These are phyloP conservation scores for Caenorhabditis becei DNA, from an alignment of 2,888 invertebrate species.

Conservation along the genomic window DNA sequence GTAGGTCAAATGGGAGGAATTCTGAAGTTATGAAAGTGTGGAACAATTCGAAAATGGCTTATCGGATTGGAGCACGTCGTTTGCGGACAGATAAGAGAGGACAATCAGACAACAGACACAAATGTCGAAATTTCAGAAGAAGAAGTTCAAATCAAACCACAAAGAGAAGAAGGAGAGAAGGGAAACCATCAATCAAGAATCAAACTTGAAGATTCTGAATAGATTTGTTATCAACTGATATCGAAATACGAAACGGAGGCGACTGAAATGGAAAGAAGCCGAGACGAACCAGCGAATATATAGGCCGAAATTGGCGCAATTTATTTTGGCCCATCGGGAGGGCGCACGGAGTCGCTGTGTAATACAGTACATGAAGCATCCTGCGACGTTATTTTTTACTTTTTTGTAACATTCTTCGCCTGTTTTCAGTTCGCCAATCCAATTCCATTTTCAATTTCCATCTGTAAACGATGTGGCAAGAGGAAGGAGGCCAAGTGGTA, in stretches of 20 bases:
- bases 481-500: slow-evolving; percentile 3
- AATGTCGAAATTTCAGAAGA: no score
- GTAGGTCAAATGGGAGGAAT: background rate
- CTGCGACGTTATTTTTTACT: slow-evolving; percentile 23
- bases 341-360: slow-evolving; percentile 10
- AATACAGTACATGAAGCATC: slow-evolving; percentile 31
- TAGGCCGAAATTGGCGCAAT: slow-evolving; percentile 54
- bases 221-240: background rate
- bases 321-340: slow-evolving; percentile 22
- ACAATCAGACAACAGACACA: no score
- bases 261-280: background rate
- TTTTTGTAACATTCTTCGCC: slow-evolving; percentile 53
- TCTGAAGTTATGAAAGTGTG: no score
- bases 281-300: slow-evolving; percentile 33
- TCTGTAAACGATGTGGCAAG: background rate
- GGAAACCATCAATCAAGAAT: background rate
- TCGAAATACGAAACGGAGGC: background rate
- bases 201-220: background rate
- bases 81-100: no score
- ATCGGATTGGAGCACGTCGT: no score
- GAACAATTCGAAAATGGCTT: no score
- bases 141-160: no score
- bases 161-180: background rate
- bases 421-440: slow-evolving; percentile 17
- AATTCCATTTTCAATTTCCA: slow-evolving; percentile 4